phyloP scores from a whole-genome alignment of 1,140 invertebrate genomes.

The Hylaeus anthracinus region DNA sequence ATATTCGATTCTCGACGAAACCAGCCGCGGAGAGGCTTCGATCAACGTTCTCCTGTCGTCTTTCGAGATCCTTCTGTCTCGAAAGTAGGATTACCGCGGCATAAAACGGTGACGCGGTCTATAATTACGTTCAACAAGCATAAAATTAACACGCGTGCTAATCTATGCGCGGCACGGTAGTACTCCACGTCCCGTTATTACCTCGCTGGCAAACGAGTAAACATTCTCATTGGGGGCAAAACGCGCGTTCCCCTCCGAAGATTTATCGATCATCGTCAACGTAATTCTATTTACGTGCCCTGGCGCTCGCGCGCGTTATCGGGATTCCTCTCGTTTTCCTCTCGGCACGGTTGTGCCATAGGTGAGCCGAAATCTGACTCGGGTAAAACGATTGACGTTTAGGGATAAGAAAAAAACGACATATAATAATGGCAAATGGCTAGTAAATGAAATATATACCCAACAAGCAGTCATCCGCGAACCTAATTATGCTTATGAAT shows the following conservation, averaged over 20 bases:
- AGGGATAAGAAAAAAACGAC: too few species aligned
- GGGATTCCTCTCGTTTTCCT: not conserved
- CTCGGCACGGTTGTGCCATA: not conserved
- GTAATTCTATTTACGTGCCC: not conserved
- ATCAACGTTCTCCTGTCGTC: not conserved
- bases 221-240: not conserved
- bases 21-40: not conserved
- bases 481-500: too few species aligned
- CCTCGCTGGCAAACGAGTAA: not conserved
- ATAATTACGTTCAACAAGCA: not conserved
- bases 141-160: conserved; percentile 13
- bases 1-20: too few species aligned
- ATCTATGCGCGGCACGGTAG: not conserved
- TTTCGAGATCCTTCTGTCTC: not conserved
- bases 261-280: conserved; percentile 23
- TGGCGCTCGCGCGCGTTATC: not conserved
- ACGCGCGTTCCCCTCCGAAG: not conserved
- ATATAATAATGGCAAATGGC: too few species aligned
- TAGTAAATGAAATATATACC: too few species aligned
- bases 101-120: not conserved
- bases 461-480: too few species aligned
- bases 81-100: not conserved
- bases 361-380: too few species aligned
- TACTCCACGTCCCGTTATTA: conserved; percentile 23
- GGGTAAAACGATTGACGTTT: too few species aligned